Percentiles rank a stretch among this genome's conserved stretches.
phyloP scores from a whole-genome alignment of 2,888 invertebrate species.

The Ferdinandea cuprea region DNA sequence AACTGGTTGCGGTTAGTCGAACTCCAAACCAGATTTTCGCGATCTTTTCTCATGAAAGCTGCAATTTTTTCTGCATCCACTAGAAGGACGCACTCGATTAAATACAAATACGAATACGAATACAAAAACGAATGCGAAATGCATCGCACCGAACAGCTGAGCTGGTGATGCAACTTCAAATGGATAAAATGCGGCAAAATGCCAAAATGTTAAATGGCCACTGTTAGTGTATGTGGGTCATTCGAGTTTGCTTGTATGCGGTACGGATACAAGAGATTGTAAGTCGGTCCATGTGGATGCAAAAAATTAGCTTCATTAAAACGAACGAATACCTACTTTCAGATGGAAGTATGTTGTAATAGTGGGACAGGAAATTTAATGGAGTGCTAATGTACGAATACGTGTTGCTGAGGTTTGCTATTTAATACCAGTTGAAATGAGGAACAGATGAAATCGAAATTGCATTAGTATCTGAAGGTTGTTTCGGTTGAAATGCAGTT shows the following conservation, averaged over 20 bases:
- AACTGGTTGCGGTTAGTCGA: conserved; percentile 46
- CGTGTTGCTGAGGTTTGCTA: background rate
- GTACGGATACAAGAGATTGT: background rate
- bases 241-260: conserved; percentile 26
- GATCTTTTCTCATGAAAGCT: background rate
- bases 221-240: conserved; percentile 38
- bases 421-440: background rate
- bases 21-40: conserved; percentile 36
- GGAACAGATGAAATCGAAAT: background rate
- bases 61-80: conserved; percentile 22
- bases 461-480: background rate
- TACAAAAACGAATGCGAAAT: conserved; percentile 28
- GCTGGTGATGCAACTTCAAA: conserved; percentile 37
- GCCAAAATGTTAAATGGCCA: conserved; percentile 47
- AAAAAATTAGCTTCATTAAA: conserved; percentile 37
- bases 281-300: conserved; percentile 23
- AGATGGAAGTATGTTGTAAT: conserved; percentile 15
- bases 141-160: background rate
- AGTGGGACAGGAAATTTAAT: background rate
- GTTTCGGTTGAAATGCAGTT: background rate
- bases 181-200: conserved; percentile 38
- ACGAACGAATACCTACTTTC: conserved; percentile 3
- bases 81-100: conserved; percentile 39
- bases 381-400: background rate
- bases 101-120: conserved; percentile 23